Evolutionary conservation across 2,113 vertebrate genomes (phyloP), one percentile per base, ranked within the genome.

Genomic region (Helogale parvula): DNA sequence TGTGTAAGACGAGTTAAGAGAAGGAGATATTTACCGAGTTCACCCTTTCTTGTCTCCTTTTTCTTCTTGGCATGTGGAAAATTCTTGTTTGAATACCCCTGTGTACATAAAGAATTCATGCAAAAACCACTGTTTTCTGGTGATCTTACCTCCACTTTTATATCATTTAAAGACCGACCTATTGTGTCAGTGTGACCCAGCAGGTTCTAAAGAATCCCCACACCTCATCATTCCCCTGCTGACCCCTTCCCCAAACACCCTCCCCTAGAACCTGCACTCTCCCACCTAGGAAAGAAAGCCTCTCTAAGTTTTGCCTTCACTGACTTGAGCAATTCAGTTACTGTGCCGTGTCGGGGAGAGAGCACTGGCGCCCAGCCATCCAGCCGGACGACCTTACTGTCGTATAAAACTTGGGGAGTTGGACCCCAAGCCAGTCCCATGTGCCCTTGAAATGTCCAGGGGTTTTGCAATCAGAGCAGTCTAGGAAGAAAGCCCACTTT

Each of bases 41-140:
- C 33, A 54, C 33, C 4, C 33, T 88, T 79, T 85, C 29, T 85
- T 79, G 35, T 82, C 17, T 19, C 50, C 41, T 76, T 68, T 47
- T 19, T 79, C 50, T 63, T 92, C 50, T 77, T 41, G 69, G 23
- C 5, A 71, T 16, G 4, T 85, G 72, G 12, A 71, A 25, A n/a
- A 5, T 83, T 96, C 57, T 77, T 94, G 16, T 87, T 89, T 95
- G 69, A 88, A 82, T 35, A 47, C 29, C 76, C 60, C 54, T 81
- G 2, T 79, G 47, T 10, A 93, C n/a, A 87, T 13, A 57, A 83
- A 87, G 50, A 35, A 12, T 85, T 57, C 86, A 86, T 88, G 25
- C 52, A 79, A 50, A 82, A 90, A 16, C 2, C 47, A 38, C 68
- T 85, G 14, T 74, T 91, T 86, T n/a, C 69, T 93, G 29, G 57